These are phyloP conservation scores for Cyrtorhinus lividipennis DNA, from an alignment of 1,140 invertebrate species.

Conservation along the genomic window DNA sequence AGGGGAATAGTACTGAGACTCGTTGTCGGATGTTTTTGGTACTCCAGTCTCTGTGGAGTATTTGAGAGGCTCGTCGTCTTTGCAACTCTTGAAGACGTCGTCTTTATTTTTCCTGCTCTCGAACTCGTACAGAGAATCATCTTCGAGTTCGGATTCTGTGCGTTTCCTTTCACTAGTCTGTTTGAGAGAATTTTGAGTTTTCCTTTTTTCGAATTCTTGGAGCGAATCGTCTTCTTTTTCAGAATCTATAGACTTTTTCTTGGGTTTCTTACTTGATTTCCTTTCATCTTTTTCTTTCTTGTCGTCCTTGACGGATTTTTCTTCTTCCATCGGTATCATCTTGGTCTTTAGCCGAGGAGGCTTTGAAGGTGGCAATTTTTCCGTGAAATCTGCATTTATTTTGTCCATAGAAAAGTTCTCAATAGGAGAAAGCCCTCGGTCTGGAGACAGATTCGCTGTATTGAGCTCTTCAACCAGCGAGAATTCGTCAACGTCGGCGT, in stretches of 20 bases:
- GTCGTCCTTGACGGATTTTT: slow-evolving; percentile 12
- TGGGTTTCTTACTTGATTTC: not conserved
- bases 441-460: slow-evolving; percentile 26
- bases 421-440: slow-evolving; percentile 26
- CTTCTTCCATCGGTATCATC: slow-evolving; percentile 5
- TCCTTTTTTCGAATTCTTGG: slow-evolving; percentile 24
- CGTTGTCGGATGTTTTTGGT: slow-evolving; percentile 3
- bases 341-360: slow-evolving; percentile 1
- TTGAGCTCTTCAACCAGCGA: slow-evolving; percentile 47
- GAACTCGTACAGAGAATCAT: slow-evolving; percentile 24
- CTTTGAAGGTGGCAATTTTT: slow-evolving; percentile 23
- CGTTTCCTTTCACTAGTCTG: slow-evolving; percentile 15
- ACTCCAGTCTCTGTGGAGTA: slow-evolving; percentile 12
- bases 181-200: slow-evolving; percentile 15
- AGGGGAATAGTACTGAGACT: slow-evolving; percentile 11
- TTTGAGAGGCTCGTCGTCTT: slow-evolving; percentile 17
- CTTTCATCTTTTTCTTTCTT: slow-evolving; percentile 9
- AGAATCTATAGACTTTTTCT: slow-evolving; percentile 24
- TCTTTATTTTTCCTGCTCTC: slow-evolving; percentile 20
- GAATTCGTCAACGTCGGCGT: slow-evolving; percentile 71
- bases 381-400: slow-evolving; percentile 30
- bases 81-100: slow-evolving; percentile 3
- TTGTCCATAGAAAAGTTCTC: slow-evolving; percentile 31
- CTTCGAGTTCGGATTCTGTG: slow-evolving; percentile 23
- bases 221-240: slow-evolving; percentile 27